These are phyloP conservation scores for Uropsilus gracilis DNA, from an alignment of 2,113 vertebrate species.

Conservation along the genomic window DNA sequence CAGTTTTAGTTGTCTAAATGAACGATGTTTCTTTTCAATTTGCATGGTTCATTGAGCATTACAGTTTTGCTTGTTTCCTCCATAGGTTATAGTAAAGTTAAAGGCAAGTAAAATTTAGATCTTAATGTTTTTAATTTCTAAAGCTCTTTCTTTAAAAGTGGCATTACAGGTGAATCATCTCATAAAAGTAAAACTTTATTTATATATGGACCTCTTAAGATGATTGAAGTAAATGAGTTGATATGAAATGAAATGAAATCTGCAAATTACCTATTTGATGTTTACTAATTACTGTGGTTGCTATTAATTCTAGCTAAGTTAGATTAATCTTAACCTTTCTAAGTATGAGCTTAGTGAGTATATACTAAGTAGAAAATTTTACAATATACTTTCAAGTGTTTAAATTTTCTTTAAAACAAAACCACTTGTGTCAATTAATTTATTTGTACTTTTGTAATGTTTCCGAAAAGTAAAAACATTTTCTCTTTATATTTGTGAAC, in stretches of 20 bases:
- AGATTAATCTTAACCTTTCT: neutral
- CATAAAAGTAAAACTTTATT: neutral
- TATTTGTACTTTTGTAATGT: constrained; percentile 19
- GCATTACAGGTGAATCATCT: neutral
- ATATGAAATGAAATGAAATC: neutral
- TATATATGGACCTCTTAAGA: neutral
- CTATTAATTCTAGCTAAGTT: neutral
- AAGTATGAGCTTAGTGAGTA: neutral
- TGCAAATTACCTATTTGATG: neutral
- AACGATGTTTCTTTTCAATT: neutral
- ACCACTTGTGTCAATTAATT: neutral
- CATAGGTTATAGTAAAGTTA: neutral
- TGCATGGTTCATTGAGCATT: neutral
- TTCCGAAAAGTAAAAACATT: neutral
- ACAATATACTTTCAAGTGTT: neutral
- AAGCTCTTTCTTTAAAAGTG: neutral
- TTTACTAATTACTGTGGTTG: neutral
- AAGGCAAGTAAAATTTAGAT: neutral
- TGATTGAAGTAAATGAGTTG: neutral
- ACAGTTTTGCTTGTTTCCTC: neutral
- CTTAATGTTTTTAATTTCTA: constrained; percentile 22
- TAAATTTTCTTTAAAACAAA: constrained; percentile 20
- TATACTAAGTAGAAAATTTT: neutral
- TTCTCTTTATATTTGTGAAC: neutral
- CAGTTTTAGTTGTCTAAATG: neutral